phyloP scores from a whole-genome alignment of 2,113 vertebrate species.

The Coturnix japonica region DNA sequence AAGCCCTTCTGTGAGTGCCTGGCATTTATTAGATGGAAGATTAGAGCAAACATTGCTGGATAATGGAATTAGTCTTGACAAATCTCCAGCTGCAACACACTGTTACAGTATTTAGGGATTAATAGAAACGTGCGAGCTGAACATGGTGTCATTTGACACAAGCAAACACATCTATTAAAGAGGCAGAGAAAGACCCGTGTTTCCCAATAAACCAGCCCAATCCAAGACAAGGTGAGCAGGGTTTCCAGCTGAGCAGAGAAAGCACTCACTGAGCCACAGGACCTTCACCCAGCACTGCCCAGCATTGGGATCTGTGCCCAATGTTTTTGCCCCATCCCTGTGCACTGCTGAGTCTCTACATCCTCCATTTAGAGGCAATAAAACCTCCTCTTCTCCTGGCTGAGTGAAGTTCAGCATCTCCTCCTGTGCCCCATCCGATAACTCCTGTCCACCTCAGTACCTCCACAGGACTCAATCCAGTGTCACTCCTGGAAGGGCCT shows the following conservation, averaged over 20 bases:
- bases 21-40: neutral
- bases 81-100: neutral
- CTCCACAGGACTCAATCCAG: neutral
- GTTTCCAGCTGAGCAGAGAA: neutral
- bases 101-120: neutral
- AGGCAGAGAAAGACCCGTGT: neutral
- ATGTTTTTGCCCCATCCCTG: neutral
- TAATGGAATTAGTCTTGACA: neutral
- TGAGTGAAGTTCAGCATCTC: neutral
- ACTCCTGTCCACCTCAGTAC: neutral
- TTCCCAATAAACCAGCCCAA: neutral
- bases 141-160: neutral
- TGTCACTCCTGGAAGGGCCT: fast-evolving
- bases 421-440: neutral
- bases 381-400: neutral
- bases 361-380: neutral
- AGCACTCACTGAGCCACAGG: neutral
- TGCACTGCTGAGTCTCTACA: neutral
- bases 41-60: neutral
- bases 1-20: neutral
- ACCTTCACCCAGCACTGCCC: neutral
- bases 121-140: neutral
- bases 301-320: neutral
- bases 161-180: neutral
- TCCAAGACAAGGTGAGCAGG: neutral